These are phyloP conservation scores for Vipera ursinii DNA, from an alignment of 2,797 vertebrate genomes.

Conservation along the genomic window DNA sequence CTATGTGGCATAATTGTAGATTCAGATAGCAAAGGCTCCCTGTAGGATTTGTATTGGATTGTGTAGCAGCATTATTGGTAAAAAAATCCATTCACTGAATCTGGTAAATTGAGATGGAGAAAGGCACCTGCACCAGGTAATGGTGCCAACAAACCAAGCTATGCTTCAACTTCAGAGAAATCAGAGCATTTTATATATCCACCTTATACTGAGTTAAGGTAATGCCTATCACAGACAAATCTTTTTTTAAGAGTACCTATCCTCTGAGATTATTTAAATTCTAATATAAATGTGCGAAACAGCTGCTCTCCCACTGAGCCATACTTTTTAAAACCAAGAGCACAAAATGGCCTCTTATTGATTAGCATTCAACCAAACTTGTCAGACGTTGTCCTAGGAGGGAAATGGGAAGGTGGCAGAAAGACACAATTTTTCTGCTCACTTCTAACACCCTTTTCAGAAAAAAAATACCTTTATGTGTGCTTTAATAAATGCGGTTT, in stretches of 20 bases:
- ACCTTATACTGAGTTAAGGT: background rate
- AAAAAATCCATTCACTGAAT: background rate
- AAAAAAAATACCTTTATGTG: conserved; percentile 30
- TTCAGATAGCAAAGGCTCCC: no score
- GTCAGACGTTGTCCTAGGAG: background rate
- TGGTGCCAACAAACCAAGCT: background rate
- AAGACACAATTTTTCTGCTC: background rate
- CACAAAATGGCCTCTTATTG: background rate
- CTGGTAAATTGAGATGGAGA: background rate
- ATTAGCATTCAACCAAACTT: background rate
- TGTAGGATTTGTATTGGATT: background rate
- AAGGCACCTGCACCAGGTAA: background rate
- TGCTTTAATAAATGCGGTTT: background rate
- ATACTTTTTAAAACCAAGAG: background rate
- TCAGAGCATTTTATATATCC: background rate
- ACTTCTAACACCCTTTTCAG: conserved; percentile 10
- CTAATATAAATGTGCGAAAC: background rate
- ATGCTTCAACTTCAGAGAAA: background rate
- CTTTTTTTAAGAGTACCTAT: background rate
- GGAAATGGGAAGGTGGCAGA: conserved; percentile 7
- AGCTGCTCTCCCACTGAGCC: background rate
- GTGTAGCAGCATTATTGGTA: background rate
- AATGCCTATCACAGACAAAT: background rate
- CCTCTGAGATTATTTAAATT: background rate
- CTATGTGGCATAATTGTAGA: background rate